Conservation (phyloP, 2,888 invertebrate species). For the Eudasyphora cyanicolor region DNA sequence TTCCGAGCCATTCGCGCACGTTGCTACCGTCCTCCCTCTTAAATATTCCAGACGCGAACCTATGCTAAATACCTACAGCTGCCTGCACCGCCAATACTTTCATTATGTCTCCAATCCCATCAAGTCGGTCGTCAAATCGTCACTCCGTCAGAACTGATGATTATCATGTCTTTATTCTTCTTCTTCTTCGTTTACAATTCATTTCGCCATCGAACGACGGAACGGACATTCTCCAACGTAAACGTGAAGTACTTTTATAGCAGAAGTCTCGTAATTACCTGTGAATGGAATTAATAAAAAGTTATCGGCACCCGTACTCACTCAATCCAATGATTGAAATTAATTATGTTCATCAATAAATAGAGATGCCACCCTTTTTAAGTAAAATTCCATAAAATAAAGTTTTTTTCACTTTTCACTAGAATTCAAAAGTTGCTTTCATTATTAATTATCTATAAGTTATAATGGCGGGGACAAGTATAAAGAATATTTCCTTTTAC, state of each 20-base stretch:
- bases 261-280: constrained; percentile 47
- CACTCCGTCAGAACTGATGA: too few species aligned
- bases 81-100: constrained; percentile 39
- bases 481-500: constrained; percentile 52
- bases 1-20: background rate
- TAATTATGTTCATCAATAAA: constrained; percentile 55
- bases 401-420: too few species aligned
- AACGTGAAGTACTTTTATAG: constrained; percentile 11
- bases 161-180: constrained; percentile 36
- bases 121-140: too few species aligned
- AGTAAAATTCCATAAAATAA: constrained; percentile 14
- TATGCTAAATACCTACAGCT: background rate
- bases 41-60: background rate
- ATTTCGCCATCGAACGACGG: too few species aligned
- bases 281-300: constrained; percentile 57
- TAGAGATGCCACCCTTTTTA: constrained; percentile 60
- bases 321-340: background rate
- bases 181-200: constrained; percentile 29
- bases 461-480: background rate
- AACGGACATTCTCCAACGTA: constrained; percentile 60
- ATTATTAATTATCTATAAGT: constrained; percentile 15
- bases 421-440: background rate
- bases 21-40: background rate
- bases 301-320: background rate
- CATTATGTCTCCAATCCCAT: constrained; percentile 54